These are phyloP conservation scores for Alosa alosa DNA, from an alignment of 2,113 vertebrate genomes.

Conservation along the genomic window DNA sequence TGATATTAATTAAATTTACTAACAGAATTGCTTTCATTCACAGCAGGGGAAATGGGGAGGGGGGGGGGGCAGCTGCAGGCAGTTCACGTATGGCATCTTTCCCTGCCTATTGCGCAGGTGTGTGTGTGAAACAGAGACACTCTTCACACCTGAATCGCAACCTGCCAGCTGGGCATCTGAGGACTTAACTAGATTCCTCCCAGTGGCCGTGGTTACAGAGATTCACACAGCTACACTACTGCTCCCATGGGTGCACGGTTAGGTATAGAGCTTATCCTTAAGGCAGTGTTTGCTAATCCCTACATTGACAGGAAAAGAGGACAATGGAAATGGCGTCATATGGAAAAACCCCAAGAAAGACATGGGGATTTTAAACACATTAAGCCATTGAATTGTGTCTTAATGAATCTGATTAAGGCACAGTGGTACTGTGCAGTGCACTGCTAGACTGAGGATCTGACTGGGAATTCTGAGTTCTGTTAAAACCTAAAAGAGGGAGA, in stretches of 20 bases:
- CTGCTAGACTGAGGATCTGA: background rate
- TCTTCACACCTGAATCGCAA: background rate
- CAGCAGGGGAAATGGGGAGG: background rate
- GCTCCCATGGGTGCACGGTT: no score
- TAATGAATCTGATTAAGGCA: background rate
- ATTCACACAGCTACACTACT: no score
- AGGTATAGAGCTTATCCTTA: background rate
- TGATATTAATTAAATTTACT: background rate
- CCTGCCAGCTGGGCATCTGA: background rate
- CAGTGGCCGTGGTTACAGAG: background rate
- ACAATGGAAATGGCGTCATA: background rate
- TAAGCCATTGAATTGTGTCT: background rate
- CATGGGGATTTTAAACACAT: no score
- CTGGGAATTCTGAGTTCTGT: background rate
- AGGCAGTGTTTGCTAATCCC: background rate
- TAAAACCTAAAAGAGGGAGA: background rate
- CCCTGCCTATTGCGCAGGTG: background rate
- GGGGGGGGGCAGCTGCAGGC: background rate
- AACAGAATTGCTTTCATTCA: slow-evolving; percentile 9
- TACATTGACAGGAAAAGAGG: background rate
- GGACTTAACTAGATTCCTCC: background rate
- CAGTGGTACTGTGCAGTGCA: background rate
- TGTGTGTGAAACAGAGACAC: background rate
- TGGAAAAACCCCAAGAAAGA: no score
- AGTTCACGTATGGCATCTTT: background rate